Evolutionary conservation across 35 echinoderm and acorn worm species (phyloP), one percentile per base, ranked within the genome.

Genomic region (Holothuria glaberrima): DNA sequence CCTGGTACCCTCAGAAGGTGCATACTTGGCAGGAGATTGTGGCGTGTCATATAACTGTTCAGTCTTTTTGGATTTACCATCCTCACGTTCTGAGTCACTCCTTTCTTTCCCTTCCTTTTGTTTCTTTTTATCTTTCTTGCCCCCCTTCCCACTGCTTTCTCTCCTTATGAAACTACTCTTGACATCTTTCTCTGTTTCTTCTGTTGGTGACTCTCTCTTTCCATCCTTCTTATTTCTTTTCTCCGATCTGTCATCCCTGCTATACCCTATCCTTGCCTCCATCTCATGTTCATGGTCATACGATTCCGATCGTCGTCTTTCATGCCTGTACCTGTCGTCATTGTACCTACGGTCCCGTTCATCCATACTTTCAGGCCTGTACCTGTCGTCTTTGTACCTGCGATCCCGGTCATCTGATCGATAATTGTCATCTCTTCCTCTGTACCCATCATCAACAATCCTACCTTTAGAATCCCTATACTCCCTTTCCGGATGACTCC

Each of bases 401-500:
- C 74, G 44, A 74, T 75, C 30, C 18, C 69, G 48, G 58, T 74
- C 20, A 33, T 86, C 36, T 75, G 38, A 20, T 35, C 50, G 7
- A 31, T 35, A 61, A n/a, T 84, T 31, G 58, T 60, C 54, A 22
- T 65, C 28, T 29, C 35, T 71, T 32, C 64, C 58, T 14, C 58
- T 33, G 12, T 71, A 57, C 18, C 33, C n/a, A 22, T 73, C 27
- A 14, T 89, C 64, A 89, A 48, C 29, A 22, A 58, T 58, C n/a
- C 24, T 30, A 48, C 70, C 59, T 59, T 20, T 38, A 30, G 26
- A n/a, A 56, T 88, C 74, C 26, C 57, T 59, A 9, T 65, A 56
- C 9, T 90, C 89, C 31, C 77, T 83, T 36, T 91, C 90, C 0
- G 79, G 79, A 58, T 91, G 90, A 22, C 79, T 82, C 56, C 90